Base-by-base conservation (phyloP, 2,888 invertebrate species). In the Chrysotoxum bicinctum region DNA sequence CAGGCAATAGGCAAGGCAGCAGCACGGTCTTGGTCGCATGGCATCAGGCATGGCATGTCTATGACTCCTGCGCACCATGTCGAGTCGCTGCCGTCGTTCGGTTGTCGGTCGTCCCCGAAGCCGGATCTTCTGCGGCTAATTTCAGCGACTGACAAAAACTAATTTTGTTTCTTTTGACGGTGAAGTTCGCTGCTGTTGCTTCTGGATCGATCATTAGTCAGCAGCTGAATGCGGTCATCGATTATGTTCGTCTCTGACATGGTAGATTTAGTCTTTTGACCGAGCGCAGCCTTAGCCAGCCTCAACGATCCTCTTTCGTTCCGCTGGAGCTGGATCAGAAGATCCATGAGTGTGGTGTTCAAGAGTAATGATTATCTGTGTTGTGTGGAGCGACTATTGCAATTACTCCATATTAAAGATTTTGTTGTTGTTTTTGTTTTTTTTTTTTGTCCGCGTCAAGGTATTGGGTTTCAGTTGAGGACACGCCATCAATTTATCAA, bases 331-430 rank as follows among this genome's bases (percentile, higher is more conserved):
- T 9, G 19, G 54, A 54, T 58, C 64, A 45, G 45, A 54, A 81
- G 76, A 81, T 85, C 85, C 85, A 81, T 81, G 81, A 81, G 85
- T 69, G 72, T 81, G 72, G 81, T 85, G 85, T 85, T 85, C 81
- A 85, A 81, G 85, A 85, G 85, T 85, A 81, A 85, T 85, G 85
- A 85, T 81, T 85, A 81, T 81, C 85, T 85, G 76, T 85, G 76
- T 76, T 81, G 81, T 85, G 85, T 73, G 69, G 48, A 81, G 69
- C 81, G 43, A 81, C 85, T 77, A 69, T 77, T 73, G 76, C 85
- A 85, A 85, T 85, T 85, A 85, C 85, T 85, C 81, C 81, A 80
- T 76, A 85, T 85, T 85, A 73, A 72, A 76, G 68, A 35, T 58
- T 68, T 72, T 84, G 60, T 40, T 83, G 48, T 83, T 62, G 58